Percentiles rank a stretch among this genome's conserved stretches.
Conservation (phyloP, 2,888 invertebrate genomes). For the Elysia crispata region DNA sequence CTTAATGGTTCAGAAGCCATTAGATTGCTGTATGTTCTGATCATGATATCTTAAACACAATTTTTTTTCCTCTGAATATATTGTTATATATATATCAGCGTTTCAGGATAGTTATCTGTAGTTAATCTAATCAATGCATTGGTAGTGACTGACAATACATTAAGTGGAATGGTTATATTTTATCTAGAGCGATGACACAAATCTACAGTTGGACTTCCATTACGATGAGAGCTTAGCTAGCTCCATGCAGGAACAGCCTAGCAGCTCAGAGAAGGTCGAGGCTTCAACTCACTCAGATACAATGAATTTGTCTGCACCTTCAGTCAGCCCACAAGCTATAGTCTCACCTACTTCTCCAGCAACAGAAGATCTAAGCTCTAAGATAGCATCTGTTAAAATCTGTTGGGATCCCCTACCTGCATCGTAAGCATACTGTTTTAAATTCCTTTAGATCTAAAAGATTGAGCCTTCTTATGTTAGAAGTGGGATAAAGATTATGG, state of each 20-base stretch:
- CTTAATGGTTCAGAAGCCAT: too few species aligned
- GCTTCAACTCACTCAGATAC: constrained; percentile 41
- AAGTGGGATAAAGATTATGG: neutral
- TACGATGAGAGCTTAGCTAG: constrained; percentile 81
- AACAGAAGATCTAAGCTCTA: constrained; percentile 93
- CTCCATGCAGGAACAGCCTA: constrained; percentile 40
- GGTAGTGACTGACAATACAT: too few species aligned
- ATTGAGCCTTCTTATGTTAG: neutral
- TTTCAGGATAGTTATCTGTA: too few species aligned
- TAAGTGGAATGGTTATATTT: too few species aligned
- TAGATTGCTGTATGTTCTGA: neutral
- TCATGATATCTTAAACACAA: neutral
- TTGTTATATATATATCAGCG: too few species aligned
- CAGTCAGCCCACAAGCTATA: constrained; percentile 48
- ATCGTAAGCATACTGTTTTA: constrained; percentile 68
- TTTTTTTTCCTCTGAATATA: neutral
- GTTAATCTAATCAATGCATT: too few species aligned
- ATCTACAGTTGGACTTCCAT: constrained; percentile 90
- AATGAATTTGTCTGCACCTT: constrained; percentile 37
- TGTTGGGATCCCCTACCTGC: constrained; percentile 77
- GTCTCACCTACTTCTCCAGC: constrained; percentile 80
- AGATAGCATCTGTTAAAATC: constrained; percentile 95
- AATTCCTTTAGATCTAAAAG: constrained; percentile 41
- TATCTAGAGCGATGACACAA: constrained; percentile 37
- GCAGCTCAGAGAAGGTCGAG: constrained; percentile 41